Conservation (phyloP, 92 coral and sea anemone genomes). For the Parazoanthus atlanticus region DNA sequence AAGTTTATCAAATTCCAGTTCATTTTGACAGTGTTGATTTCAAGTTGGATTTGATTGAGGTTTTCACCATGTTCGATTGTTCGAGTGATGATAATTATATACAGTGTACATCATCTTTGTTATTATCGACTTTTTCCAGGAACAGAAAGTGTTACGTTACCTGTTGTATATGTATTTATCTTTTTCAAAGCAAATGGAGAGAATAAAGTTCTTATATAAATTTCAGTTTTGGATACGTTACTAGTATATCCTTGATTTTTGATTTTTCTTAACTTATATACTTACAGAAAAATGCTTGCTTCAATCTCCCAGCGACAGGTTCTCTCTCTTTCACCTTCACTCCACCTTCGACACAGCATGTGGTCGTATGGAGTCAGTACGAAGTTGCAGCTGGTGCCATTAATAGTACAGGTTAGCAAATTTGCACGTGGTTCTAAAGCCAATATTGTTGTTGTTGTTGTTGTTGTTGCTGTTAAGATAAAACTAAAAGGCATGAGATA, state of each 20-base stretch:
- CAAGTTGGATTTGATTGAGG: too few species aligned
- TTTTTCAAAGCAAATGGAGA: too few species aligned
- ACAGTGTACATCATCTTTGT: too few species aligned
- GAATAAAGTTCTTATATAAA: too few species aligned
- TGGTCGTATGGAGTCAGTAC: conserved; percentile 34
- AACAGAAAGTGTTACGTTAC: too few species aligned
- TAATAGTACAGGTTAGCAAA: conserved; percentile 26
- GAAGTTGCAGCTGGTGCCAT: background rate
- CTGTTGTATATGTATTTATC: too few species aligned
- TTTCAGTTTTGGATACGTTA: too few species aligned
- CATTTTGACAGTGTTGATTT: background rate
- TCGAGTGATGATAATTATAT: too few species aligned
- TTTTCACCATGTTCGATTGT: too few species aligned
- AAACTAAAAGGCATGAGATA: background rate
- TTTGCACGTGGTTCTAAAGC: background rate
- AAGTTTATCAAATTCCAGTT: too few species aligned
- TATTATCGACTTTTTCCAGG: too few species aligned
- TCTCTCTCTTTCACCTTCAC: conserved; percentile 24
- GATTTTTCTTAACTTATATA: too few species aligned
- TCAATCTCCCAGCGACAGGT: conserved; percentile 7
- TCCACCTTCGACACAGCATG: conserved; percentile 21
- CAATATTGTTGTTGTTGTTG: background rate
- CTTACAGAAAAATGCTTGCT: background rate
- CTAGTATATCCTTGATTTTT: background rate
- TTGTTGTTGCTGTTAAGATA: background rate